Evolutionary conservation across 1,140 invertebrate genomes (phyloP).

Genomic region (Meloidogyne hapla): DNA sequence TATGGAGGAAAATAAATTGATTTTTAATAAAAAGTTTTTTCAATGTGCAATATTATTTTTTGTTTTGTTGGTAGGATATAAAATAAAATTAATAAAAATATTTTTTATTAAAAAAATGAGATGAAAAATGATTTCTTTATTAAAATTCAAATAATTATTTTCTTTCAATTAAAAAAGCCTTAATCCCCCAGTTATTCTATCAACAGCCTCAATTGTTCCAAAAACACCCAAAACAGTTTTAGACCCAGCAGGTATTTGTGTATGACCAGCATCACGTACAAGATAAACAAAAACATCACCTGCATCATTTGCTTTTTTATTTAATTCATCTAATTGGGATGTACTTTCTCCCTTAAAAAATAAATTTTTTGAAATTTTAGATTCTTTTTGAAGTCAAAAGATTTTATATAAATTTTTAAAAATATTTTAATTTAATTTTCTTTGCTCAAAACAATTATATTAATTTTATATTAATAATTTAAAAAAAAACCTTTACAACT

Average conservation of each 20-base stretch:
- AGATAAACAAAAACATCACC: constrained; percentile 68
- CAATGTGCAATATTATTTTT: neutral
- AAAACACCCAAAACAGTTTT: constrained; percentile 67
- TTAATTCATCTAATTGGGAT: constrained; percentile 67
- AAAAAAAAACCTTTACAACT: constrained; percentile 56
- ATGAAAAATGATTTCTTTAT: neutral
- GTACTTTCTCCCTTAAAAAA: constrained; percentile 46
- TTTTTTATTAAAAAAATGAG: neutral
- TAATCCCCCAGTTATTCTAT: constrained; percentile 66
- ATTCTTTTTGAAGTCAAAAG: neutral
- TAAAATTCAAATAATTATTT: too few species aligned
- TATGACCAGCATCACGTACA: constrained; percentile 71
- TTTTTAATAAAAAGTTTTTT: neutral
- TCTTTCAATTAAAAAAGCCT: constrained; percentile 61
- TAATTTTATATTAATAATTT: constrained; percentile 65
- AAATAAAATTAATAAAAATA: too few species aligned
- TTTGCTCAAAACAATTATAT: too few species aligned
- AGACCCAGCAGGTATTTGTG: constrained; percentile 68
- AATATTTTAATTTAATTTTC: constrained; percentile 66
- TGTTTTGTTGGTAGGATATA: too few species aligned
- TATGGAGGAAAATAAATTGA: neutral
- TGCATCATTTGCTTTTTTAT: constrained; percentile 66
- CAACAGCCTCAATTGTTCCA: constrained; percentile 65
- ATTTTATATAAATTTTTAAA: neutral
- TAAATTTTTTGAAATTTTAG: neutral